These are phyloP conservation scores for Malurus alboscapulatus DNA, from an alignment of 2,113 vertebrate species.

Conservation along the genomic window DNA sequence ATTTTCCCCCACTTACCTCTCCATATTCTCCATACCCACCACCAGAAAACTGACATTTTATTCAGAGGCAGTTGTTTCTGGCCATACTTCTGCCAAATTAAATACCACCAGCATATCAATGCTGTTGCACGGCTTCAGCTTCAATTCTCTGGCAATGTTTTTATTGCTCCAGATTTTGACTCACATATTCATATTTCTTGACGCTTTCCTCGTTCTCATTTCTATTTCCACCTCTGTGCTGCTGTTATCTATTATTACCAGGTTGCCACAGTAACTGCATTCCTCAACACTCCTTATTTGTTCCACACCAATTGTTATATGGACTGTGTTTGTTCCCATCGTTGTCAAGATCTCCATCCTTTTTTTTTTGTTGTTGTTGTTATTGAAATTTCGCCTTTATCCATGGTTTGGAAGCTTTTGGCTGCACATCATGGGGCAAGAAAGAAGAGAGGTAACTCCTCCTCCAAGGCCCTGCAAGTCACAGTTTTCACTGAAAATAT, in stretches of 20 bases:
- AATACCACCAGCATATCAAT: neutral
- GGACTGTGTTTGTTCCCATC: neutral
- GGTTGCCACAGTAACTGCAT: slow-evolving; percentile 56
- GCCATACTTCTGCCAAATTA: neutral
- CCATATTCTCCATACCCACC: neutral
- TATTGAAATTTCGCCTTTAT: neutral
- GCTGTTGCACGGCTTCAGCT: neutral
- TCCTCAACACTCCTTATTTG: slow-evolving; percentile 42
- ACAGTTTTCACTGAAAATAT: neutral
- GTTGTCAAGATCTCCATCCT: neutral
- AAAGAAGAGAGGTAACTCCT: neutral
- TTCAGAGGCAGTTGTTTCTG: neutral
- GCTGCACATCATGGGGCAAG: neutral
- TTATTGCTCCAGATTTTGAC: neutral
- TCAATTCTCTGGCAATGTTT: neutral
- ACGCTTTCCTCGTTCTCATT: slow-evolving; percentile 1
- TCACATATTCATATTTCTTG: neutral
- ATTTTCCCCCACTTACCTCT: neutral
- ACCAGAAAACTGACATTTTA: neutral
- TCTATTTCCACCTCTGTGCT: slow-evolving; percentile 39
- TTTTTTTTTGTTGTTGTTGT: neutral
- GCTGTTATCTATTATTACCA: slow-evolving; percentile 41
- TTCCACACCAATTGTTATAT: slow-evolving; percentile 21
- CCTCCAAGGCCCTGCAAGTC: neutral
- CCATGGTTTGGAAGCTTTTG: neutral